Percentiles rank a stretch among this genome's conserved stretches.
Evolutionary conservation across 2,113 vertebrate species (phyloP).

Genomic region (Pelusios castaneus): DNA sequence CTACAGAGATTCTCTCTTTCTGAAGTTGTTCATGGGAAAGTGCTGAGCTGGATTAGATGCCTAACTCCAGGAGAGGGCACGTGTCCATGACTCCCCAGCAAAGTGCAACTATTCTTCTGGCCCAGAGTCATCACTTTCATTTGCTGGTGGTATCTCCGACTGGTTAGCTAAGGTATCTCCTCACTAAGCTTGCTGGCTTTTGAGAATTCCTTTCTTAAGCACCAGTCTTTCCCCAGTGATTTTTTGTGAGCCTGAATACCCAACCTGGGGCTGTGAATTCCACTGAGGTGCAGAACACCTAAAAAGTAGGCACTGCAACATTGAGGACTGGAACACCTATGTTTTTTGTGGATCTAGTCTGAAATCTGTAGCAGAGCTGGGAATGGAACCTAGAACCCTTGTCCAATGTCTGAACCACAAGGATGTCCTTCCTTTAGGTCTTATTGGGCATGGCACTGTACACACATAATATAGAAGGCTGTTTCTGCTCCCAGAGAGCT

Average conservation of each 20-base stretch:
- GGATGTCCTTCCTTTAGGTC: not conserved
- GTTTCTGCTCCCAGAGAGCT: not conserved
- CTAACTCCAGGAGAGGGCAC: no score
- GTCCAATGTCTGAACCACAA: not conserved
- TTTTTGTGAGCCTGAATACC: not conserved
- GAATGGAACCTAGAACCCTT: not conserved
- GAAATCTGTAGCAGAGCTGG: not conserved
- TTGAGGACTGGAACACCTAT: not conserved
- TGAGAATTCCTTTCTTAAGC: not conserved
- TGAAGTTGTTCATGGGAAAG: no score
- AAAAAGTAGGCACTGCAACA: not conserved
- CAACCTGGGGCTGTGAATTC: not conserved
- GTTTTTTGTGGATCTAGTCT: not conserved
- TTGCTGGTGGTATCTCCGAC: not conserved
- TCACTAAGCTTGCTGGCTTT: not conserved
- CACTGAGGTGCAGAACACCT: not conserved
- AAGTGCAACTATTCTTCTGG: not conserved
- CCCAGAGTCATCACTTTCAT: not conserved
- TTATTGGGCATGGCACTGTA: not conserved
- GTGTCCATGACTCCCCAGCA: not conserved
- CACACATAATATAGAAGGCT: not conserved
- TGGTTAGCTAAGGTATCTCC: not conserved
- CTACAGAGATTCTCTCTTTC: no score
- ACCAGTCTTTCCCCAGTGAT: not conserved
- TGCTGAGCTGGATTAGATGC: no score